These are phyloP conservation scores for Crenuchus spilurus DNA, from an alignment of 2,797 vertebrate species.

Conservation along the genomic window DNA sequence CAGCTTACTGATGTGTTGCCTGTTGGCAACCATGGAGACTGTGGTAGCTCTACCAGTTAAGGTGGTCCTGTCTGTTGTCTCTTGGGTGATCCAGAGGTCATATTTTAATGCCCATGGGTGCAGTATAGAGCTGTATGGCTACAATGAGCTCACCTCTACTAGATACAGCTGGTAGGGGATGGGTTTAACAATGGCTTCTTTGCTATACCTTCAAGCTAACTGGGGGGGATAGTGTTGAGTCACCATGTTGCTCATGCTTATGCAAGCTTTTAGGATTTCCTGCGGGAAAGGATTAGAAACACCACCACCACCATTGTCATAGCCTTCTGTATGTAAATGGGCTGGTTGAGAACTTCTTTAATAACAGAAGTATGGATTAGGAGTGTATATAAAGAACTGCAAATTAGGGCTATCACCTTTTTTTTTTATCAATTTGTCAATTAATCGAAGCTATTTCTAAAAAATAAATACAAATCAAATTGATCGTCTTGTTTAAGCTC, in stretches of 20 bases:
- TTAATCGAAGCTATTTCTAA: too few relatives aligned
- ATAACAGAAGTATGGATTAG: too few relatives aligned
- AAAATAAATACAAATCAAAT: too few relatives aligned
- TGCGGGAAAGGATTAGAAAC: neutral
- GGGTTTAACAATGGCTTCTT: neutral
- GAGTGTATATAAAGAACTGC: too few relatives aligned
- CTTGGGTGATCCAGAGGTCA: neutral
- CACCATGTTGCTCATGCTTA: neutral
- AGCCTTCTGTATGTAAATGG: neutral
- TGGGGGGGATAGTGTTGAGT: neutral
- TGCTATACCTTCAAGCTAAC: neutral
- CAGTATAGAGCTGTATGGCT: neutral
- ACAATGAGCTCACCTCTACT: neutral
- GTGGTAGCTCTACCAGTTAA: neutral
- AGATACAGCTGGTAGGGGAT: neutral
- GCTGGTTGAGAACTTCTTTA: too few relatives aligned
- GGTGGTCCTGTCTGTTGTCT: too few relatives aligned
- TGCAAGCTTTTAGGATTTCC: neutral
- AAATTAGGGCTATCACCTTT: too few relatives aligned
- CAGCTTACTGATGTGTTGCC: neutral
- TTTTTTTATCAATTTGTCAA: too few relatives aligned
- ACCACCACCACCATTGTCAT: too few relatives aligned
- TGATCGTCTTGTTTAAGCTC: too few relatives aligned
- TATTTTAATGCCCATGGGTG: neutral
- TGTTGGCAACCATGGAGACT: too few relatives aligned